Percentiles rank a stretch among this genome's conserved stretches.
Evolutionary conservation across 1,140 invertebrate genomes (phyloP).

Genomic region (Zeugodacus cucurbitae): DNA sequence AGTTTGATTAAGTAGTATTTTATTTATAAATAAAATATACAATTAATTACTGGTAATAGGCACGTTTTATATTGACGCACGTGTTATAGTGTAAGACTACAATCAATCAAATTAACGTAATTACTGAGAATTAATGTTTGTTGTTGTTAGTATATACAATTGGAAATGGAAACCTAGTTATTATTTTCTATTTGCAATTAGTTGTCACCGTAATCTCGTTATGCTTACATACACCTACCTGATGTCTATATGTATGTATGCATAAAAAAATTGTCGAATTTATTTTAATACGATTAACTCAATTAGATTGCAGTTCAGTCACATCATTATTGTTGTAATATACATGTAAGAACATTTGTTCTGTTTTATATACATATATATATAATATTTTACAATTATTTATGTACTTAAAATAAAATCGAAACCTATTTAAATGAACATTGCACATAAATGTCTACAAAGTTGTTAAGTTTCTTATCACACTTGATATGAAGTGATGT

Average conservation of each 20-base stretch:
- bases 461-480: neutral
- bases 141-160: no score
- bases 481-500: neutral
- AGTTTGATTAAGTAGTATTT: slow-evolving; percentile 43
- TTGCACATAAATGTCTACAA: neutral
- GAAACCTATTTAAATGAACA: neutral
- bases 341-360: neutral
- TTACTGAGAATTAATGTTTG: neutral
- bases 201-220: no score
- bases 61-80: neutral
- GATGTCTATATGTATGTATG: no score
- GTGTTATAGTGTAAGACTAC: neutral
- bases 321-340: neutral
- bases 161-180: no score
- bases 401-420: neutral
- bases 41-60: neutral
- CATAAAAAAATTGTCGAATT: no score
- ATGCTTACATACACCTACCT: no score
- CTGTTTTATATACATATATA: neutral
- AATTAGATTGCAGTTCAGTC: neutral
- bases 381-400: neutral
- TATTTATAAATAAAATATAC: neutral
- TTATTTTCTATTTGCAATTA: no score
- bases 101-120: neutral
- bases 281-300: no score